Conservation (phyloP, 2,797 vertebrate genomes). For the Gymnothorax reevesii region DNA sequence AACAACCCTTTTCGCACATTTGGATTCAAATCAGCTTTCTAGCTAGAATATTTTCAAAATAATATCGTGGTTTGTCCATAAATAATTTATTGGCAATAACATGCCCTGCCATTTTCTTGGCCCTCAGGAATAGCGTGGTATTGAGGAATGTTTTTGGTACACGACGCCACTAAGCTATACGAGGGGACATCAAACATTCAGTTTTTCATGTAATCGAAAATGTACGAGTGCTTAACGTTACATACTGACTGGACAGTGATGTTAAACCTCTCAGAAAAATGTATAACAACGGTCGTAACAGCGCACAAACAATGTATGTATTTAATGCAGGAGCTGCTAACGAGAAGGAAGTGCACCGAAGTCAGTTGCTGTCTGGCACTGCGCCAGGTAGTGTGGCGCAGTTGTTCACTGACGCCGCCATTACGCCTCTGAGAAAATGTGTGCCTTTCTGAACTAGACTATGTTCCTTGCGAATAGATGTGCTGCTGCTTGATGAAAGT, state of each 20-base stretch:
- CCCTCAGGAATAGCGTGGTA: neutral
- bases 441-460: neutral
- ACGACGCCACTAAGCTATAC: neutral
- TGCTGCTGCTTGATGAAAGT: neutral
- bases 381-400: conserved; percentile 33
- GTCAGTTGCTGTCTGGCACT: conserved; percentile 14
- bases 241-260: neutral
- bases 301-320: neutral
- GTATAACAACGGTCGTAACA: neutral
- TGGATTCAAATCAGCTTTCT: no score
- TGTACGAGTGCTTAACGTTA: neutral
- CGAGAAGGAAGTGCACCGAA: neutral
- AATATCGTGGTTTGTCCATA: neutral
- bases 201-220: neutral
- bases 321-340: neutral
- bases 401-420: conserved; percentile 25
- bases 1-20: no score
- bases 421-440: conserved; percentile 11
- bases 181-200: neutral
- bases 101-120: neutral
- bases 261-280: neutral
- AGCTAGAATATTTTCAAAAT: neutral
- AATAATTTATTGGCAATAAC: neutral
- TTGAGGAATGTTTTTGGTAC: neutral
- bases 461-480: neutral